Conservation (phyloP, 2,113 vertebrate species). For the Tangachromis dhanisi region DNA sequence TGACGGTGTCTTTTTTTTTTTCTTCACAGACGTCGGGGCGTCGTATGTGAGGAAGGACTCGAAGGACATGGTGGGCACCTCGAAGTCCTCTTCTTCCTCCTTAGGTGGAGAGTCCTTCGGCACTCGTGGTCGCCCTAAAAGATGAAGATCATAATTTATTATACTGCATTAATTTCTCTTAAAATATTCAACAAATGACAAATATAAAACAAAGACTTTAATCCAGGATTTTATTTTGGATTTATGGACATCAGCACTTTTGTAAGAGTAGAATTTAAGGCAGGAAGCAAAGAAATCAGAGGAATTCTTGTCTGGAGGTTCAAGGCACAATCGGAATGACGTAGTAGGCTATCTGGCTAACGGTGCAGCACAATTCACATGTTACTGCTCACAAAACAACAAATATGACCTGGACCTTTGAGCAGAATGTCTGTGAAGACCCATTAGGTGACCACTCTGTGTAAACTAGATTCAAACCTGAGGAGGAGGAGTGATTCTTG, state of each 20-base stretch:
- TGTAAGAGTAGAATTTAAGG: background rate
- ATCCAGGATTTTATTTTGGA: background rate
- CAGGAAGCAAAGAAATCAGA: background rate
- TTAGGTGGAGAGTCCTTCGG: constrained; percentile 37
- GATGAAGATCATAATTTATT: background rate
- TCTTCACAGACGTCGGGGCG: constrained; percentile 85
- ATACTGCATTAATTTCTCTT: background rate
- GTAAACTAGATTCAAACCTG: background rate
- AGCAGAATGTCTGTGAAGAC: background rate
- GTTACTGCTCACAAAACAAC: background rate
- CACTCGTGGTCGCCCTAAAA: constrained; percentile 49
- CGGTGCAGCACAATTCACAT: background rate
- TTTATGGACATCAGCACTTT: background rate
- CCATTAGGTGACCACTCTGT: rapidly evolving
- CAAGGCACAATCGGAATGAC: background rate
- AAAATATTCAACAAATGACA: background rate
- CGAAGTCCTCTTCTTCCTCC: constrained; percentile 75
- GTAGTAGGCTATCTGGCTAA: background rate
- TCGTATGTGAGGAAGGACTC: constrained; percentile 97
- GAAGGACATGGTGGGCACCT: constrained; percentile 91
- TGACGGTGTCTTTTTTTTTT: constrained; percentile 79
- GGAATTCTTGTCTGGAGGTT: background rate
- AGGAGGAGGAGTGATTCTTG: background rate
- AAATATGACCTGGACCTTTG: background rate
- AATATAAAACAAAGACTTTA: background rate